phyloP scores from a whole-genome alignment of 2,888 invertebrate species.

The Epinotia ramella region DNA sequence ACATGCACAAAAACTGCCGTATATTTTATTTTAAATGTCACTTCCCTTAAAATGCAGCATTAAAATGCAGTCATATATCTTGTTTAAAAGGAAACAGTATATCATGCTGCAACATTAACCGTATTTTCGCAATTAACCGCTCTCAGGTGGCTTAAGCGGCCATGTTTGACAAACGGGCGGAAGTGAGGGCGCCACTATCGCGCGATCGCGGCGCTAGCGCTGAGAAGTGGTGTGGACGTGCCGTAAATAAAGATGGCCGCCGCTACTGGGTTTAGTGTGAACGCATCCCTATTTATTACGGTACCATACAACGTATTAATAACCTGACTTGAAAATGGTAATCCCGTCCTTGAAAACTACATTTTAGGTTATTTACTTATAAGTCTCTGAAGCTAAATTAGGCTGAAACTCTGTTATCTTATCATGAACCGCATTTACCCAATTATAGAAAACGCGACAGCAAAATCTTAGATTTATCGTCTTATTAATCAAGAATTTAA shows the following conservation, averaged over 20 bases:
- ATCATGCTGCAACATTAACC: slow-evolving; percentile 76
- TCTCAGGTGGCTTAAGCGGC: slow-evolving; percentile 69
- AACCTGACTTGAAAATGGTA: slow-evolving; percentile 17
- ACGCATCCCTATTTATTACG: slow-evolving; percentile 62
- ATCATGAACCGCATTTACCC: neutral
- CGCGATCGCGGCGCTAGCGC: slow-evolving; percentile 59
- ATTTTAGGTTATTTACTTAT: slow-evolving; percentile 10
- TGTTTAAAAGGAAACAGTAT: slow-evolving; percentile 71
- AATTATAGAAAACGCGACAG: slow-evolving; percentile 1
- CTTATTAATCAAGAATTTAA: slow-evolving; percentile 20
- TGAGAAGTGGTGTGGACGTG: slow-evolving; percentile 73
- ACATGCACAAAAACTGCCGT: slow-evolving; percentile 15
- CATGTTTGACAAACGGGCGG: slow-evolving; percentile 76
- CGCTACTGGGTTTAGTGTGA: slow-evolving; percentile 49
- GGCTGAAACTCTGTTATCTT: neutral
- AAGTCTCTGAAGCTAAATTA: neutral
- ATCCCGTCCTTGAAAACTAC: neutral
- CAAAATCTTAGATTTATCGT: slow-evolving; percentile 9
- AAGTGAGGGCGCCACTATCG: slow-evolving; percentile 71
- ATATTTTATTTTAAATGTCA: slow-evolving; percentile 38
- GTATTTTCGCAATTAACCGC: slow-evolving; percentile 78
- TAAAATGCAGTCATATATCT: slow-evolving; percentile 58
- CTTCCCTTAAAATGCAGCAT: slow-evolving; percentile 49
- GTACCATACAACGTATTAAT: slow-evolving; percentile 23
- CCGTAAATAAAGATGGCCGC: slow-evolving; percentile 58